Evolutionary conservation across 2,113 vertebrate genomes (phyloP).

Genomic region (Colaptes auratus): DNA sequence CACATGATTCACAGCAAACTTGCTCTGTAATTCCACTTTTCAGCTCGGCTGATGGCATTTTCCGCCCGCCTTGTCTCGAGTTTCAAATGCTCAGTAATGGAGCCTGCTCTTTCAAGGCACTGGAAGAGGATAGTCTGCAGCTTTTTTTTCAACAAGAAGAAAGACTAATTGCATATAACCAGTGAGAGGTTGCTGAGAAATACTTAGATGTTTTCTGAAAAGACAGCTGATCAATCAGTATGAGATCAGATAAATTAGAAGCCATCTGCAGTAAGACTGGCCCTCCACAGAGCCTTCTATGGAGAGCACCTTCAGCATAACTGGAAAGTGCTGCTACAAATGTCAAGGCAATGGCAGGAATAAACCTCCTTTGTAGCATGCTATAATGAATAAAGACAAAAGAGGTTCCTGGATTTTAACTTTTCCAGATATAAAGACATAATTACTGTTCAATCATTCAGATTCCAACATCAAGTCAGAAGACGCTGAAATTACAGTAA

Average conservation of each 20-base stretch:
- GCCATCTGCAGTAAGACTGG: background rate
- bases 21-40: slow-evolving; percentile 41
- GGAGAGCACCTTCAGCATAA: background rate
- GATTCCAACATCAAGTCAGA: background rate
- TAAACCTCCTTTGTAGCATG: background rate
- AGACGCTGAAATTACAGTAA: background rate
- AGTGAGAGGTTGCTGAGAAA: background rate
- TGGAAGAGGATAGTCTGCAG: background rate
- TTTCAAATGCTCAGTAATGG: background rate
- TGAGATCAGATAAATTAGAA: slow-evolving; percentile 17
- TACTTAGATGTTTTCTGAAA: background rate
- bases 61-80: background rate
- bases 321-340: background rate
- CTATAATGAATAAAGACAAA: background rate
- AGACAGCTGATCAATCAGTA: background rate
- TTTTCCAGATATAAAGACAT: background rate
- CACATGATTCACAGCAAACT: background rate
- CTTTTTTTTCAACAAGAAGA: background rate
- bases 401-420: background rate
- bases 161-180: slow-evolving; percentile 28
- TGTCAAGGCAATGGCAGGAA: background rate
- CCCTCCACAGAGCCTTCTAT: background rate
- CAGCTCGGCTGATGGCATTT: slow-evolving; percentile 23
- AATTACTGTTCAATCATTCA: background rate
- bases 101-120: slow-evolving; percentile 4